Percentiles rank a stretch among this genome's conserved stretches.
Evolutionary conservation across 2,797 vertebrate genomes (phyloP).

Genomic region (Xenentodon cancila): DNA sequence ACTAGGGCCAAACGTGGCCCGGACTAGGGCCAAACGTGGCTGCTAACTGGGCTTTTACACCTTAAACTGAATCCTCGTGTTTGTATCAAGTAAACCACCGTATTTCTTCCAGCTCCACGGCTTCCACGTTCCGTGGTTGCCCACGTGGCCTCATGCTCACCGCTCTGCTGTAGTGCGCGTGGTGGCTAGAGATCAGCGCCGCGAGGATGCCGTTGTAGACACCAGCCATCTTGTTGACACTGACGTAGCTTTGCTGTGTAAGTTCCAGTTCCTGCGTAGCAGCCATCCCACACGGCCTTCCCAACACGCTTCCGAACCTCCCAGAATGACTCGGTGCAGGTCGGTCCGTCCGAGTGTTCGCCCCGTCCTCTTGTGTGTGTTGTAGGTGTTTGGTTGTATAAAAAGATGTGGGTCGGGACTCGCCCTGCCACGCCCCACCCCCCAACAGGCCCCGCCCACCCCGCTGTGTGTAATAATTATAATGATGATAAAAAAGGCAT

Average conservation of each 20-base stretch:
- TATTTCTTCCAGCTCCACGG: too few species aligned
- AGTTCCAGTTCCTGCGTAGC: constrained; percentile 15
- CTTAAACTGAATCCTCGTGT: too few species aligned
- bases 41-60: too few species aligned
- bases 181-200: constrained; percentile 7
- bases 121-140: too few species aligned
- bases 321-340: not conserved
- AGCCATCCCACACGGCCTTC: constrained; percentile 17
- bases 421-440: constrained; percentile 8
- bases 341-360: constrained; percentile 10
- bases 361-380: constrained; percentile 23
- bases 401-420: constrained; percentile 40
- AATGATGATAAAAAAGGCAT: constrained; percentile 73
- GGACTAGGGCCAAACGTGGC: too few species aligned
- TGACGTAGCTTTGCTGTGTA: constrained; percentile 27
- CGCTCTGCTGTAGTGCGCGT: constrained; percentile 12
- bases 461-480: constrained; percentile 51
- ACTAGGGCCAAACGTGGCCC: too few species aligned
- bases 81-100: too few species aligned
- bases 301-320: not conserved
- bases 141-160: too few species aligned
- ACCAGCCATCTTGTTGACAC: constrained; percentile 56
- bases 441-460: constrained; percentile 39
- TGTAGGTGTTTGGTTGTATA: constrained; percentile 51
- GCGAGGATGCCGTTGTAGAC: constrained; percentile 40